Conservation (phyloP, 2,113 vertebrate genomes). For the Acanthochromis polyacanthus region DNA sequence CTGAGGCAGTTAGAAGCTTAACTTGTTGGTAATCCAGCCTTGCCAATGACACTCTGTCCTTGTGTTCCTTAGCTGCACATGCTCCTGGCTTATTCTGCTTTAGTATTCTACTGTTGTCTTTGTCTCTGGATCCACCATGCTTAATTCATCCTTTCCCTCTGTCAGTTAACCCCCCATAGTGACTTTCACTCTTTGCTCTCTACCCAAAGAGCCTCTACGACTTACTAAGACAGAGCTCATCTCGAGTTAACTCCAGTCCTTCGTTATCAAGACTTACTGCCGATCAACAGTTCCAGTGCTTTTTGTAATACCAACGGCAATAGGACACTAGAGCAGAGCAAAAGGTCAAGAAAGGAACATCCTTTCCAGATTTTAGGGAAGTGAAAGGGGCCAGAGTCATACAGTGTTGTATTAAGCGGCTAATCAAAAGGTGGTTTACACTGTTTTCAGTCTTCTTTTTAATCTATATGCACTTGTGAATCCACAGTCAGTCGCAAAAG, state of each 20-base stretch:
- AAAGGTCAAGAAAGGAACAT: conserved; percentile 51
- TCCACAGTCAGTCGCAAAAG: conserved; percentile 2
- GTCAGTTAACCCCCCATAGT: background rate
- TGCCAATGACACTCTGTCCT: background rate
- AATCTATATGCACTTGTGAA: background rate
- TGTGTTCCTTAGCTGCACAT: background rate
- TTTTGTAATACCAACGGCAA: conserved; percentile 15
- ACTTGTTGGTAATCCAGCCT: background rate
- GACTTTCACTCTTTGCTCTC: background rate
- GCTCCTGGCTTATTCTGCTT: background rate
- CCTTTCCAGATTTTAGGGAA: conserved; percentile 45
- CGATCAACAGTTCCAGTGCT: background rate
- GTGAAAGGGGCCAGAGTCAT: conserved; percentile 19
- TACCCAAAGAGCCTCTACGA: background rate
- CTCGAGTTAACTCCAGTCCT: background rate
- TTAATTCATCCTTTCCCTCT: background rate
- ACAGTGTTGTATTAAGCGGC: background rate
- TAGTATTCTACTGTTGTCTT: background rate
- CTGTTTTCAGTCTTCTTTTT: background rate
- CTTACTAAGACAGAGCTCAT: conserved; percentile 7
- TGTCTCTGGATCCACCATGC: background rate
- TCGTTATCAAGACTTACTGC: background rate
- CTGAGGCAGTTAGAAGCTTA: too few relatives aligned
- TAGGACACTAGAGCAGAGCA: conserved; percentile 17
- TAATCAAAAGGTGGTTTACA: background rate